Conservation (phyloP, 2,888 invertebrate species). For the Melieria picta region DNA sequence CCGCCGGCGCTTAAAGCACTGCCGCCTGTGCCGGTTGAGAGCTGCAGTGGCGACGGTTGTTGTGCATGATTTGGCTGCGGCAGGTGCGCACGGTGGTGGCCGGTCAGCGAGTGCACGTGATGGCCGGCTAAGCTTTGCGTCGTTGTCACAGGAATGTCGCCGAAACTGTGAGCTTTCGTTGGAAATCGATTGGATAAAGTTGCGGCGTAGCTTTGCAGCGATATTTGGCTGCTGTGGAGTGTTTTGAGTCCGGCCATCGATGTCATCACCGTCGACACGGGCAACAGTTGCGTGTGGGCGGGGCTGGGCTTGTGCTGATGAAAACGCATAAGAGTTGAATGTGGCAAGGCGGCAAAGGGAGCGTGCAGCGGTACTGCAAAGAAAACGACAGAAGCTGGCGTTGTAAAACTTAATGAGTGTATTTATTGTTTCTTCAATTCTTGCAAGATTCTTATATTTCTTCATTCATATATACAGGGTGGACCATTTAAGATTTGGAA, state of each 20-base stretch:
- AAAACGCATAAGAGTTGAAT: slow-evolving; percentile 54
- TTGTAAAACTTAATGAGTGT: too few relatives aligned
- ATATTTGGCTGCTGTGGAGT: slow-evolving; percentile 49
- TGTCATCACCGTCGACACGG: slow-evolving; percentile 47
- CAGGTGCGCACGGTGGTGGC: slow-evolving; percentile 17
- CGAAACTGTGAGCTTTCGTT: slow-evolving; percentile 50
- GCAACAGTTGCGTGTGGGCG: slow-evolving; percentile 24
- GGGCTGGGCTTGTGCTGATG: slow-evolving; percentile 47
- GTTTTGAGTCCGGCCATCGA: slow-evolving; percentile 57
- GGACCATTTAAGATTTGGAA: too few relatives aligned
- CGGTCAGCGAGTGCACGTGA: not conserved
- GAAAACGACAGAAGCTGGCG: not conserved
- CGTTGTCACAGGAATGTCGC: slow-evolving; percentile 49
- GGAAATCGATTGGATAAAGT: slow-evolving; percentile 45
- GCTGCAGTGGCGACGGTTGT: slow-evolving; percentile 10
- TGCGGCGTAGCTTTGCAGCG: slow-evolving; percentile 49
- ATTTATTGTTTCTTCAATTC: too few relatives aligned
- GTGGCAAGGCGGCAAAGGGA: slow-evolving; percentile 51
- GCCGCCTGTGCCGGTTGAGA: slow-evolving; percentile 21
- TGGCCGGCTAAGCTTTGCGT: slow-evolving; percentile 2
- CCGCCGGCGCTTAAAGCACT: slow-evolving; percentile 7
- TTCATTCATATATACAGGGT: not conserved
- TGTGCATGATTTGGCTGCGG: slow-evolving; percentile 2
- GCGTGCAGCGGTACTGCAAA: slow-evolving; percentile 41
- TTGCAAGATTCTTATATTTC: not conserved